Evolutionary conservation across 1,140 invertebrate species (phyloP), one percentile per base, ranked within the genome.

Genomic region (Achatina immaculata): DNA sequence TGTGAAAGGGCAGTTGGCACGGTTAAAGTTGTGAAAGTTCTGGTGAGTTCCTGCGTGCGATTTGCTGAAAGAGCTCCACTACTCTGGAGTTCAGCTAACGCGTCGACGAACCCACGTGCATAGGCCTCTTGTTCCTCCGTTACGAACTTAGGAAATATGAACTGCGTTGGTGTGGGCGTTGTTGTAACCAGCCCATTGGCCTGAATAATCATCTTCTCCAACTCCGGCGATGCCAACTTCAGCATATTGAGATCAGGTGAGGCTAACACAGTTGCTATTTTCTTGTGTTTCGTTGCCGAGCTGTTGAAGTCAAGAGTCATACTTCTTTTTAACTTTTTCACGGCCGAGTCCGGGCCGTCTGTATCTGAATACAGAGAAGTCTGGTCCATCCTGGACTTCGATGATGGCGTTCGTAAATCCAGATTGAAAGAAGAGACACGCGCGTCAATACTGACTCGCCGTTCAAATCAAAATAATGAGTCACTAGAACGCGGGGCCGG

Each of bases 51-150:
- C 40, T 80, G 78, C 1, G 19, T 31, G 38, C 78, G 78, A 58
- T 80, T 80, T 9, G 65, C 58, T 16, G 58, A 68, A 24, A 78
- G 7, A 0, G 65, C 73, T 14, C 80, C 55, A 24, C 66, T 85
- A 71, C 90, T 85, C 86, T 96, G 96, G 0, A 98, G 91, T 89
- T 96, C 95, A 87, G 96, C 95, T 48, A 99, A 91, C 0, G 97
- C 97, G 85, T 97, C 96, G 28, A 96, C 95, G 91, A 99, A 99
- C 9, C 96, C 97, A 78, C 95, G 94, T 14, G 95, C 96, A 91
- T 97, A 99, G 66, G 94, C 92, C 89, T 98, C 97, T 88, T 98
- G 97, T 87, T 97, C 97, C 85, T 96, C 95, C 11, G 96, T 97
- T 0, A 95, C 94, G 77, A 89, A 91, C 82, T 94, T 94, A 0